Base-by-base conservation (phyloP, 2,888 invertebrate genomes). In the Xanthia icteritia region DNA sequence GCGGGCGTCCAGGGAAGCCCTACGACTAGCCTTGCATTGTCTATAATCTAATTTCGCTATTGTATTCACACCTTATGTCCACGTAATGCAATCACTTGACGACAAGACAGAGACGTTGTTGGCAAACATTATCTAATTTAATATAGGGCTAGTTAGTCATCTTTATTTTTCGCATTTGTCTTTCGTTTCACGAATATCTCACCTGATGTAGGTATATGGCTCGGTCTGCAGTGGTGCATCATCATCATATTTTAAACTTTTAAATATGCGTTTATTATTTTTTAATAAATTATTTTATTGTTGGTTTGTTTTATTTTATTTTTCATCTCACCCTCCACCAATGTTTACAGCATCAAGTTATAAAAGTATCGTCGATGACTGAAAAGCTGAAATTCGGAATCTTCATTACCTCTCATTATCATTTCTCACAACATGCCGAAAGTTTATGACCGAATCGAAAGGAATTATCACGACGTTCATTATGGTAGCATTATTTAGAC, bases 41-140 rank as follows among this genome's bases (percentile, higher is more conserved):
- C 64, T 81, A 9, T 95, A 95, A 95, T 95, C 95, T 90, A 91
- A 93, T 94, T 94, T 91, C 68, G 20, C 77, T 86, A 89, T 89
- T 91, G 88, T 92, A 87, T 88, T 87, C 88, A 86, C 87, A 90
- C 91, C 85, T 89, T 70, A 69, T 74, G 60, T 42, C 56, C 45
- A 73, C 63, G 31, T 71, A 83, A 79, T 86, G 79, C 72, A 76
- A 70, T 76, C 83, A 73, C 63, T 74, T 73, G 72, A 64, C 71
- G 48, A 82, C 68, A 77, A 15, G 15, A 17, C 63, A 1, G 17
- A 76, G 70, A 65, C 36, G 27, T 23, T 64, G 15, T 58, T 65
- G 45, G 83, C 67, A 63, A 68, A 67, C 58, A 42, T 58, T 73
- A 15, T 58, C 42, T 78, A 73, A 73, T 81, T 74, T 36, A 64